Percentiles rank a stretch among this genome's conserved stretches.
Evolutionary conservation across 2,888 invertebrate species (phyloP).

Genomic region (Villa cingulata): DNA sequence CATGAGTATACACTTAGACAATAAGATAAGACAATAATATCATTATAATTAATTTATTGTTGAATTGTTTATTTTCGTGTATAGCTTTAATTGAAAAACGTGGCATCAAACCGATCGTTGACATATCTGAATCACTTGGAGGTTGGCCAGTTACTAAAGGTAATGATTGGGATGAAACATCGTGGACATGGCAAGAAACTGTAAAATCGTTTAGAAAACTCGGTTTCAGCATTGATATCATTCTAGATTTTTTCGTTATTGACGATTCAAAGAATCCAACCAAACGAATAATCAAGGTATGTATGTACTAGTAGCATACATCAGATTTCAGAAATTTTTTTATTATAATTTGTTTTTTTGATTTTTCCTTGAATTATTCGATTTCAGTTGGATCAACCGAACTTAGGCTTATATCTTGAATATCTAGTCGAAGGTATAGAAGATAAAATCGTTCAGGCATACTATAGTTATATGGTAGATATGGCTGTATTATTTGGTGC

Average conservation of each 20-base stretch:
- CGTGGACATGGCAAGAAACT: constrained; percentile 69
- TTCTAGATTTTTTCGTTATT: constrained; percentile 79
- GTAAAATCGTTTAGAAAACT: constrained; percentile 65
- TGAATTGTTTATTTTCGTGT: background rate
- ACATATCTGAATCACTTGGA: constrained; percentile 62
- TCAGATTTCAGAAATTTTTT: too few relatives aligned
- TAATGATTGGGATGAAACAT: constrained; percentile 52
- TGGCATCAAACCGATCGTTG: constrained; percentile 57
- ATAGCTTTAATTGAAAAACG: constrained; percentile 67
- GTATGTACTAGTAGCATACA: constrained; percentile 10
- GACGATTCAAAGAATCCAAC: constrained; percentile 83
- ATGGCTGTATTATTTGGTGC: constrained; percentile 78
- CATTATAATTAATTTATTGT: background rate
- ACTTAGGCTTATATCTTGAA: constrained; percentile 70
- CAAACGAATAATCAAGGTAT: constrained; percentile 70
- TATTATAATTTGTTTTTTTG: too few relatives aligned
- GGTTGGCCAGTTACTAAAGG: constrained; percentile 90
- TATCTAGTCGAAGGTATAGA: constrained; percentile 70
- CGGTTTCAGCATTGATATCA: constrained; percentile 81
- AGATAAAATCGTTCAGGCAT: constrained; percentile 74
- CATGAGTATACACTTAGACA: too few relatives aligned
- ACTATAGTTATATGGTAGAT: constrained; percentile 77
- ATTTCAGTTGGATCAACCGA: constrained; percentile 70
- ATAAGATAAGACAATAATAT: too few relatives aligned
- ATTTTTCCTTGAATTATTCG: too few relatives aligned